These are phyloP conservation scores for Dolichomitus sp. DNA, from an alignment of 2,888 invertebrate species.

Conservation along the genomic window DNA sequence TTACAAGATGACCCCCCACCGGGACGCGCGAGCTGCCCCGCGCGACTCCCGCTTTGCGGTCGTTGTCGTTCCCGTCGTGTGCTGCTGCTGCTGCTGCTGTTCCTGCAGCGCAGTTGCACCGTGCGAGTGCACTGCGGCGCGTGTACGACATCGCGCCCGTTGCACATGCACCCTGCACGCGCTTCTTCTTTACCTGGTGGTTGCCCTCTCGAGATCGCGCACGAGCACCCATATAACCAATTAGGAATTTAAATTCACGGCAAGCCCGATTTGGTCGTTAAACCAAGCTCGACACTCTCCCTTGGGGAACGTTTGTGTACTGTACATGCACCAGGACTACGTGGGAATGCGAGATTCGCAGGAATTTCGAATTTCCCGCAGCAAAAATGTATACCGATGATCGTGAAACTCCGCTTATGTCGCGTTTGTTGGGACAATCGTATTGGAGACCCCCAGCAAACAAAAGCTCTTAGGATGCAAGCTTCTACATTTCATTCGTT, in stretches of 20 bases:
- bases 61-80: slow-evolving; percentile 58
- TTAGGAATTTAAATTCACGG: slow-evolving; percentile 80
- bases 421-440: not conserved
- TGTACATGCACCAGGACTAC: slow-evolving; percentile 17
- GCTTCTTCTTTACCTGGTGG: slow-evolving; percentile 25
- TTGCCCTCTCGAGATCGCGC: slow-evolving; percentile 41
- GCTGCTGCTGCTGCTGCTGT: slow-evolving; percentile 43
- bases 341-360: slow-evolving; percentile 40
- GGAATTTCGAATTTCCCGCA: slow-evolving; percentile 1
- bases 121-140: slow-evolving; percentile 37
- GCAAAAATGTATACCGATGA: slow-evolving; percentile 7
- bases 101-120: slow-evolving; percentile 33
- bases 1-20: slow-evolving; percentile 77
- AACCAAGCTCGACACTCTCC: slow-evolving; percentile 53
- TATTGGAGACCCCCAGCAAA: not conserved
- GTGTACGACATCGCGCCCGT: slow-evolving; percentile 34
- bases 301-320: slow-evolving; percentile 4
- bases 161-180: slow-evolving; percentile 33
- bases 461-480: not conserved
- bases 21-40: slow-evolving; percentile 57
- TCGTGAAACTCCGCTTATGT: not conserved
- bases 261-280: slow-evolving; percentile 79
- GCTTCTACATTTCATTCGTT: not conserved
- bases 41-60: slow-evolving; percentile 55
- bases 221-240: slow-evolving; percentile 71